Evolutionary conservation across 2,797 vertebrate genomes (phyloP), one percentile per base, ranked within the genome.

Genomic region (Myotis myotis): DNA sequence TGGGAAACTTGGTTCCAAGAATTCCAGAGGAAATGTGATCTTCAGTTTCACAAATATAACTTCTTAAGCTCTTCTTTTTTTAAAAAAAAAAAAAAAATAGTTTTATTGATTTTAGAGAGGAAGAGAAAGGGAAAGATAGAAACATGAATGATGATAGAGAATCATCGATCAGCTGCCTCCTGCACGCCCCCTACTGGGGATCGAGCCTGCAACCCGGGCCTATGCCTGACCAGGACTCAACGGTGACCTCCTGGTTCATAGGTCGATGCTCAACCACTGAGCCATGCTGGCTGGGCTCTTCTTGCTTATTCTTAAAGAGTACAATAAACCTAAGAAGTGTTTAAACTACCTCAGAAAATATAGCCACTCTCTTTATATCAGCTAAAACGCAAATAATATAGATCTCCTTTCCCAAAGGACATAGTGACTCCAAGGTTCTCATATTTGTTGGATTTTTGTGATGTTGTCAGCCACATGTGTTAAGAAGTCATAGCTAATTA

Each of bases 1-100:
- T 2, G 1, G 8, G 70, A 15, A 3, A 25, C 64, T 93, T 95
- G 64, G 2, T 96, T 96, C 79, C 20, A 95, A 94, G 36, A 95
- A 90, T 93, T 96, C 36, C 38, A 90, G 49, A 95, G 38, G 4
- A 66, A 86, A 36, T 15, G 7, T 3, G 6, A 49, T 87, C 13
- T 53, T 13, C 4, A 12, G 4, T 36, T 49, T 33, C 2, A 84
- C 23, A 89, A 79, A 70, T 33, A 17, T 3, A 70, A 75, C 23
- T 38, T 49, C 16, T 33, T 49, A 25, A 57, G 3, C 28, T 74
- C 17, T 71, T 53, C 2, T 28, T 12, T 28, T 60, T 62, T 28
- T 23, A 23, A 60, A 60, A 38, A 60, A 38, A 41, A 44, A n/a
- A n/a, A 44, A 44, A 44, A 44, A 30, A 62, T 62, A 30, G 28